Evolutionary conservation across 2,888 invertebrate species (phyloP).

Genomic region (Mycogona germanica): DNA sequence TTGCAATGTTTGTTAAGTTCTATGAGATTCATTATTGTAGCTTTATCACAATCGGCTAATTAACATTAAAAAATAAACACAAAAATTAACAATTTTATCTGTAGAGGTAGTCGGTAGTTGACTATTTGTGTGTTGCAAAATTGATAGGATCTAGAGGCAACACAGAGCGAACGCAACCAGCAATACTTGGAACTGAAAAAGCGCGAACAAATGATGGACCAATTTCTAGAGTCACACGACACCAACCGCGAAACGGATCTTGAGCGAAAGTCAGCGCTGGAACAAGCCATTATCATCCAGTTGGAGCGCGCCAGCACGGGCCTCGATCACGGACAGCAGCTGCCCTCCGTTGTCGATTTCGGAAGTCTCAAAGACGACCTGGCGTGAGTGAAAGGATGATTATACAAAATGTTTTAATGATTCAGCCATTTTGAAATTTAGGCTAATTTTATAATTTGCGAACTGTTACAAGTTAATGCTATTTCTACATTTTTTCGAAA

Average conservation of each 20-base stretch:
- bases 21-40: too few species aligned
- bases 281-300: constrained; percentile 48
- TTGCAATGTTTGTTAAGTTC: too few species aligned
- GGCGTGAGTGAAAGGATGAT: constrained; percentile 23
- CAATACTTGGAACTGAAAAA: constrained; percentile 68
- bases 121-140: background rate
- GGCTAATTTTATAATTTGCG: too few species aligned
- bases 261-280: constrained; percentile 47
- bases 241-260: constrained; percentile 49
- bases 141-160: constrained; percentile 49
- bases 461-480: too few species aligned
- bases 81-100: too few species aligned
- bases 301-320: constrained; percentile 54
- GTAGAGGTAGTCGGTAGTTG: background rate
- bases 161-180: constrained; percentile 56
- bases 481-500: too few species aligned
- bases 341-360: constrained; percentile 36
- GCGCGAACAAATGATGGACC: constrained; percentile 67
- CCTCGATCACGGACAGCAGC: constrained; percentile 31
- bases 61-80: too few species aligned
- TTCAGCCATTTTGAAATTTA: constrained; percentile 29
- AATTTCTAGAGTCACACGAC: constrained; percentile 53
- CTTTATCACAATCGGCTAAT: too few species aligned
- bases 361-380: constrained; percentile 39
- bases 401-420: background rate